These are phyloP conservation scores for Semnornis frantzii DNA, from an alignment of 2,113 vertebrate genomes.

Conservation along the genomic window DNA sequence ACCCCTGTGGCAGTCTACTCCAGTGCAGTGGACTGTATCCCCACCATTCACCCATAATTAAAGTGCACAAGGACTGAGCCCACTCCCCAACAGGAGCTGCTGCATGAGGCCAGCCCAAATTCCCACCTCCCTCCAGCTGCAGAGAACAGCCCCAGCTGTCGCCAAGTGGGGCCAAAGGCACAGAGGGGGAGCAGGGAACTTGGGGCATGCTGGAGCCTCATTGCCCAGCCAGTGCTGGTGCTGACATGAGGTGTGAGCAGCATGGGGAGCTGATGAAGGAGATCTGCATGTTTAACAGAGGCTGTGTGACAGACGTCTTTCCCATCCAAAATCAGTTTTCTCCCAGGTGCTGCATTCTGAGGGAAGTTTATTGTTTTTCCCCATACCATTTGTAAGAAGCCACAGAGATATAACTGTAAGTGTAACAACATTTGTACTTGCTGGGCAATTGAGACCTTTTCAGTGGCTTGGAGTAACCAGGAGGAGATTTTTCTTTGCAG, in stretches of 20 bases:
- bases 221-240: not conserved
- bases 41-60: not conserved
- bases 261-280: rapidly evolving
- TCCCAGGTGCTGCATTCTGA: not conserved
- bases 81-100: rapidly evolving
- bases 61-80: not conserved
- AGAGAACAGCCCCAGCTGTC: not conserved
- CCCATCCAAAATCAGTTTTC: not conserved
- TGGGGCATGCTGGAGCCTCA: constrained; percentile 51
- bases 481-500: not conserved
- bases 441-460: not conserved
- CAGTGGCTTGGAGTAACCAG: not conserved
- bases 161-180: not conserved
- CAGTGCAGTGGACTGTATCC: rapidly evolving
- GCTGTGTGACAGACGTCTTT: not conserved
- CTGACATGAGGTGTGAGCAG: not conserved
- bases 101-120: not conserved
- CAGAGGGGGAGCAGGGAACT: constrained; percentile 68
- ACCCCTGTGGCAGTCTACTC: not conserved
- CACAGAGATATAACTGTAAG: not conserved
- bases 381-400: not conserved
- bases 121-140: not conserved
- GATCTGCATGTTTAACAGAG: not conserved
- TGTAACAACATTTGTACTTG: not conserved
- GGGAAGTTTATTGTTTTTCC: not conserved